These are phyloP conservation scores for Ectropis crepuscularia DNA, from an alignment of 2,888 invertebrate genomes.

Conservation along the genomic window DNA sequence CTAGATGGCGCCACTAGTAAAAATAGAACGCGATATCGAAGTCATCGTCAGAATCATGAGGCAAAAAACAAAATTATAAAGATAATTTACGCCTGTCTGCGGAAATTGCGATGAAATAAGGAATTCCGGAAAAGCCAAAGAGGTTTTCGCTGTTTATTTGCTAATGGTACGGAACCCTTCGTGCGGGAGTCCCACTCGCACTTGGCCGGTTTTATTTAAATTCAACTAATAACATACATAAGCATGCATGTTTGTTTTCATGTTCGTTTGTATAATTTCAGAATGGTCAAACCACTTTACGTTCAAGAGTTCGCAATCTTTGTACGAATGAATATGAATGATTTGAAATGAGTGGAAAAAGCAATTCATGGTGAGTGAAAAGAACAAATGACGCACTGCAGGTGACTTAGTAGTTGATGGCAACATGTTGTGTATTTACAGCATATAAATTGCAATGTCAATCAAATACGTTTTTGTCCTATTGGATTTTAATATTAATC, in stretches of 20 bases:
- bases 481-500: not conserved
- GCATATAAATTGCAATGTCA: conserved; percentile 12
- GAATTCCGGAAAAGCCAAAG: too few relatives aligned
- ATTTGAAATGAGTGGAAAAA: conserved; percentile 6
- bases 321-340: not conserved
- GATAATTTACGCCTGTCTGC: too few relatives aligned
- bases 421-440: not conserved
- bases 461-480: not conserved
- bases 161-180: too few relatives aligned
- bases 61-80: too few relatives aligned
- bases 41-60: too few relatives aligned
- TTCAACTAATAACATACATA: too few relatives aligned
- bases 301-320: not conserved
- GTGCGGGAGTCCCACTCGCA: too few relatives aligned
- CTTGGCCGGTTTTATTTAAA: too few relatives aligned
- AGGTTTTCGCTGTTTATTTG: too few relatives aligned
- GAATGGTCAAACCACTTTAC: not conserved
- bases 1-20: too few relatives aligned
- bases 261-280: not conserved
- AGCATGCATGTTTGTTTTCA: not conserved
- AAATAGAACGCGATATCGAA: too few relatives aligned
- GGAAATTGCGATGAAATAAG: too few relatives aligned
- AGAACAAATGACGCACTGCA: conserved; percentile 12
- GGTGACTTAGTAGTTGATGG: not conserved
- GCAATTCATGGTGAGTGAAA: conserved; percentile 10